Conservation (phyloP, 2,797 vertebrate genomes). For the Fistularia commersonii region DNA sequence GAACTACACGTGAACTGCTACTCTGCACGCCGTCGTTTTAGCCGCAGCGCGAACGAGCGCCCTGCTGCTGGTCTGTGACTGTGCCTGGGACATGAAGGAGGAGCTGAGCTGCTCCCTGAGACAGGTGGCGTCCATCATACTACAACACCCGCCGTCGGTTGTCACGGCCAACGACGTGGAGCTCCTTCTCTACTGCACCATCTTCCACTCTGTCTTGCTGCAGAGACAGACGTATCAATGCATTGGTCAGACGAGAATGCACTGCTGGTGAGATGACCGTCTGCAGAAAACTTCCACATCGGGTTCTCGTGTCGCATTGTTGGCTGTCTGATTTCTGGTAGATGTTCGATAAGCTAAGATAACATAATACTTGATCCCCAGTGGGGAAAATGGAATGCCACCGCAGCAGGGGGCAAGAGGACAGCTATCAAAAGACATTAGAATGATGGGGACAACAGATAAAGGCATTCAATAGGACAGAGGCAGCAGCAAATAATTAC, state of each 20-base stretch:
- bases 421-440: too few species aligned
- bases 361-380: too few species aligned
- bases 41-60: slow-evolving; percentile 53
- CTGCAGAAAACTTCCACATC: too few species aligned
- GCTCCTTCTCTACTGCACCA: slow-evolving; percentile 49
- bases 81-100: slow-evolving; percentile 62
- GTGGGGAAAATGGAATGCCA: too few species aligned
- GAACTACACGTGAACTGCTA: too few species aligned
- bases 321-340: too few species aligned
- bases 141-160: background rate
- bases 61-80: slow-evolving; percentile 69
- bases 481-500: too few species aligned
- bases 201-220: slow-evolving; percentile 74
- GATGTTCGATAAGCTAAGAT: too few species aligned
- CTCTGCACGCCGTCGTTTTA: slow-evolving; percentile 22
- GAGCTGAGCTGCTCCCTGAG: slow-evolving; percentile 64
- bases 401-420: too few species aligned
- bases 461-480: too few species aligned
- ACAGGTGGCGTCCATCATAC: slow-evolving; percentile 28
- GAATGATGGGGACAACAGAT: too few species aligned
- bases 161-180: slow-evolving; percentile 14
- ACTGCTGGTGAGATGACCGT: slow-evolving; percentile 68
- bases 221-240: slow-evolving; percentile 73
- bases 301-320: too few species aligned
- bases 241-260: slow-evolving; percentile 51